phyloP scores from a whole-genome alignment of 2,888 invertebrate genomes.

The Geotrupes spiniger region DNA sequence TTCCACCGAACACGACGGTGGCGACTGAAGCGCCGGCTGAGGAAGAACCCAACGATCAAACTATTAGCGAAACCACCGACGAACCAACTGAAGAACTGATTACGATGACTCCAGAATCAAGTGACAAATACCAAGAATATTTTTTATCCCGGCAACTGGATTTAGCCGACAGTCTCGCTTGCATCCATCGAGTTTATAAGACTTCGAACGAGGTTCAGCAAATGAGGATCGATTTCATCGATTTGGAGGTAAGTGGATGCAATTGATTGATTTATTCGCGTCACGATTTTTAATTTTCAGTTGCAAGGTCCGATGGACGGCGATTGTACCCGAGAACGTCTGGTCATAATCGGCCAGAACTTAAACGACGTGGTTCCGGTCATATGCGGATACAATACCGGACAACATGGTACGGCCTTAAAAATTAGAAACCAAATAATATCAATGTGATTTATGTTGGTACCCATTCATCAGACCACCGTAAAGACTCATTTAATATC shows the following conservation, averaged over 20 bases:
- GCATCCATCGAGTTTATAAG: constrained; percentile 63
- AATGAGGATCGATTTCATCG: constrained; percentile 66
- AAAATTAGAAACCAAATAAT: constrained; percentile 43
- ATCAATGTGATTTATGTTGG: no score
- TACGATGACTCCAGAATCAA: constrained; percentile 32
- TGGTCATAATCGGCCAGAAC: constrained; percentile 70
- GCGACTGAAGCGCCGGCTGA: constrained; percentile 5
- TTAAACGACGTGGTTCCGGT: constrained; percentile 63
- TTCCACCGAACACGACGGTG: constrained; percentile 26
- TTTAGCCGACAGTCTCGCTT: constrained; percentile 57
- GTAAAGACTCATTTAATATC: no score
- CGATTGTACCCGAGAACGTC: constrained; percentile 65
- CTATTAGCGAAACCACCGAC: constrained; percentile 3
- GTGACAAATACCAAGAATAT: constrained; percentile 27
- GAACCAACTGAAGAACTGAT: constrained; percentile 5
- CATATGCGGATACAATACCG: constrained; percentile 73
- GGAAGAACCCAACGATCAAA: constrained; percentile 3
- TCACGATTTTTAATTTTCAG: constrained; percentile 48
- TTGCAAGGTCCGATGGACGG: constrained; percentile 66
- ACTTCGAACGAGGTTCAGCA: constrained; percentile 61
- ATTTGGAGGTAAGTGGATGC: constrained; percentile 60
- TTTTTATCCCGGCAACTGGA: constrained; percentile 23
- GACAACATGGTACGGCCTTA: constrained; percentile 77
- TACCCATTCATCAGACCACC: no score
- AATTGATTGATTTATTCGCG: constrained; percentile 3